Percentiles rank a stretch among this genome's conserved stretches.
phyloP scores from a whole-genome alignment of 2,113 vertebrate species.

The Xyliphius kryptos region DNA sequence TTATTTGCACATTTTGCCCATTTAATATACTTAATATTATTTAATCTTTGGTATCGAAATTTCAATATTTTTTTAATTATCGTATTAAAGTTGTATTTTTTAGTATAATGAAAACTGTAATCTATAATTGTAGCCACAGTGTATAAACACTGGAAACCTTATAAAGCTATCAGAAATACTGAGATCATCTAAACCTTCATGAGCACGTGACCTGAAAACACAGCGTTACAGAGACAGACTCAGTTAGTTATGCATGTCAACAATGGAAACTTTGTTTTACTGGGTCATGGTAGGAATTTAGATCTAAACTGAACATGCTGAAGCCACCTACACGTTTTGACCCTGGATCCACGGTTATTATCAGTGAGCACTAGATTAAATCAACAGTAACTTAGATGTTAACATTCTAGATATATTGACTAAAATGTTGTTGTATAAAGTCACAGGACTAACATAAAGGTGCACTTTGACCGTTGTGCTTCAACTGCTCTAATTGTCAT shows the following conservation, averaged over 20 bases:
- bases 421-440: background rate
- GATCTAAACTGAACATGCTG: background rate
- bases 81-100: no score
- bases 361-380: background rate
- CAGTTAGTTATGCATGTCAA: constrained; percentile 2
- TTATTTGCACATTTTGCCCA: no score
- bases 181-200: background rate
- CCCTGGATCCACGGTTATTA: background rate
- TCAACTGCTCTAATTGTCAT: background rate
- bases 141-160: background rate
- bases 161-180: background rate
- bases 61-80: no score
- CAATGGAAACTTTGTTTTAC: constrained; percentile 19
- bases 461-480: background rate
- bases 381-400: background rate
- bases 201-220: background rate
- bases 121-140: no score
- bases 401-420: background rate
- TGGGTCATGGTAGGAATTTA: background rate
- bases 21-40: no score
- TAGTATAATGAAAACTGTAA: no score
- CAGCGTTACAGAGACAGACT: background rate
- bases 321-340: background rate
- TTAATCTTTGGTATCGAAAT: no score
- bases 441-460: background rate